These are phyloP conservation scores for Somateria mollissima DNA, from an alignment of 2,797 vertebrate genomes.

Conservation along the genomic window DNA sequence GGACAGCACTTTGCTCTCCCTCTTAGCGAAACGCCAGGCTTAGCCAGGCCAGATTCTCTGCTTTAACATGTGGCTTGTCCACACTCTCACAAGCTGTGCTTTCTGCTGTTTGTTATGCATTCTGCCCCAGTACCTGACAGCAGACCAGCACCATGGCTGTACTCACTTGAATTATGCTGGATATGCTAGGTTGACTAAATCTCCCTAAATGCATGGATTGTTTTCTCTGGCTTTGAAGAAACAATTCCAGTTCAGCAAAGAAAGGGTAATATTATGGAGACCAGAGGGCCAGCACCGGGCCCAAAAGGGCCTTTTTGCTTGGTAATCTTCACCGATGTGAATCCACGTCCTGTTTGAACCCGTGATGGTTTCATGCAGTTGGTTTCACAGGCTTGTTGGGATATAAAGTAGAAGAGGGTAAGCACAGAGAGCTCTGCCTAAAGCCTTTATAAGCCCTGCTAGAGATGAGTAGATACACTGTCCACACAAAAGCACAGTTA, in stretches of 20 bases:
- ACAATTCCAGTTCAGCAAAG: not conserved
- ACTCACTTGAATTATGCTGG: not conserved
- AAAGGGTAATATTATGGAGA: not conserved
- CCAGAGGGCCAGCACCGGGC: not conserved
- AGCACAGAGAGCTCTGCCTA: not conserved
- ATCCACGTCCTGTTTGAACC: not conserved
- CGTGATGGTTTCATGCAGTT: not conserved
- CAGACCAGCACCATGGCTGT: not conserved
- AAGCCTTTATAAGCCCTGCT: not conserved
- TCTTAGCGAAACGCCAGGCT: constrained; percentile 3
- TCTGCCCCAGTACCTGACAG: not conserved
- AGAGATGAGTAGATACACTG: not conserved
- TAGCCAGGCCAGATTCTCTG: not conserved
- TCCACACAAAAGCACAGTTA: not conserved
- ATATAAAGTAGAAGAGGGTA: not conserved
- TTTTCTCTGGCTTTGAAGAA: constrained; percentile 4
- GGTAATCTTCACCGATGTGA: not conserved
- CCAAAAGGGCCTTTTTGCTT: not conserved
- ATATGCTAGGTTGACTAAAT: not conserved
- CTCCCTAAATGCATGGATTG: not conserved
- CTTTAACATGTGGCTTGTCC: not conserved
- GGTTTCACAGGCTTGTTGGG: not conserved
- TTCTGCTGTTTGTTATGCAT: not conserved
- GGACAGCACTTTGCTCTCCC: not conserved
- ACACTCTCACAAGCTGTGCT: not conserved